Conservation (phyloP, 2,888 invertebrate species). For the Suillia variegata region DNA sequence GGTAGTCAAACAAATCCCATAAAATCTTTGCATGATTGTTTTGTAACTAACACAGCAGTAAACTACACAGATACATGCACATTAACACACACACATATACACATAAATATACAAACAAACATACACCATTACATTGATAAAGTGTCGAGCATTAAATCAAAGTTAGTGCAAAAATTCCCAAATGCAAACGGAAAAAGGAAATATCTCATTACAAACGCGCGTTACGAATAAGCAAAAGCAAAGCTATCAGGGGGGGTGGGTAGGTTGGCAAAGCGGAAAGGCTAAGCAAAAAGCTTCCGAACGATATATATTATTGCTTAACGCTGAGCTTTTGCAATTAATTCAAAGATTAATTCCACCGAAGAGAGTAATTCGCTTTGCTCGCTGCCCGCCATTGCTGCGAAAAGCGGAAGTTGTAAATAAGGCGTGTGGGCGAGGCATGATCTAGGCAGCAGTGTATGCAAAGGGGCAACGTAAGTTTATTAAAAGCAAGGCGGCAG, state of each 20-base stretch:
- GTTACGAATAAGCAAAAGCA: too few species aligned
- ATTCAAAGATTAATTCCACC: slow-evolving; percentile 55
- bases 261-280: too few species aligned
- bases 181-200: slow-evolving; percentile 12
- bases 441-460: too few species aligned
- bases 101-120: slow-evolving; percentile 5
- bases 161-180: slow-evolving; percentile 42
- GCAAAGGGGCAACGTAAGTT: background rate
- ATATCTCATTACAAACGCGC: slow-evolving; percentile 38
- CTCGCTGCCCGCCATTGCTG: too few species aligned
- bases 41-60: slow-evolving; percentile 22
- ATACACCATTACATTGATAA: slow-evolving; percentile 50
- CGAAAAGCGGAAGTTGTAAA: background rate
- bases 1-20: slow-evolving; percentile 16
- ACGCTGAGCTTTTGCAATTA: slow-evolving; percentile 54
- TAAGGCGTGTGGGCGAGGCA: background rate
- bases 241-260: too few species aligned
- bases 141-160: slow-evolving; percentile 54
- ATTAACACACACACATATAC: slow-evolving; percentile 10
- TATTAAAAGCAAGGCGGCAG: background rate
- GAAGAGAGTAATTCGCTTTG: slow-evolving; percentile 40
- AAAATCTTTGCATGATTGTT: slow-evolving; percentile 26
- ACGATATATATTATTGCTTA: slow-evolving; percentile 45
- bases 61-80: too few species aligned
- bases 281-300: background rate